Evolutionary conservation across 2,113 vertebrate genomes (phyloP).

Genomic region (Cavia porcellus): DNA sequence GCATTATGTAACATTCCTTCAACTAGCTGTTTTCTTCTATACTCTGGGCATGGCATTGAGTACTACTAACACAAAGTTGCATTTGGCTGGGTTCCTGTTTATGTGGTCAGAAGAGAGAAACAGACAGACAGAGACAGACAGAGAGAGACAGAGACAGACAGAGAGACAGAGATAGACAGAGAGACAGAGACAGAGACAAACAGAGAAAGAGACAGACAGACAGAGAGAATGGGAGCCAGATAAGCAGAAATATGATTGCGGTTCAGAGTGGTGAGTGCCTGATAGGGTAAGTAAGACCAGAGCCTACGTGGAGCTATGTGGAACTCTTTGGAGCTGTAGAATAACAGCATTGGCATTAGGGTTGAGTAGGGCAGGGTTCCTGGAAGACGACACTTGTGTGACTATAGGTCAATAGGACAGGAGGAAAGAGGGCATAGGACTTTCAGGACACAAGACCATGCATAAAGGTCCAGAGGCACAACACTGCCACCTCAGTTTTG

Average conservation of each 20-base stretch:
- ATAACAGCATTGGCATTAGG: not conserved
- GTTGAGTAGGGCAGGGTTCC: not conserved
- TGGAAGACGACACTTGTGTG: not conserved
- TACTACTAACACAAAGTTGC: not conserved
- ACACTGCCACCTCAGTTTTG: not conserved
- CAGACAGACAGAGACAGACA: no score
- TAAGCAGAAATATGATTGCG: not conserved
- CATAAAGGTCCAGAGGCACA: not conserved
- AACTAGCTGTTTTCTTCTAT: not conserved
- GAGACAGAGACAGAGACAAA: no score
- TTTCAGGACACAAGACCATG: not conserved
- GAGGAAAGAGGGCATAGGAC: not conserved
- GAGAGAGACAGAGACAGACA: no score
- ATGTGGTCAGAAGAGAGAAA: not conserved
- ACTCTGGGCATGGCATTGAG: not conserved
- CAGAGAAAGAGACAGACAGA: no score
- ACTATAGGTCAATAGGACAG: not conserved
- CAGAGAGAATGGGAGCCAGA: not conserved
- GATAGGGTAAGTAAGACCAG: not conserved
- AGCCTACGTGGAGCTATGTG: no score
- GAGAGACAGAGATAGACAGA: no score
- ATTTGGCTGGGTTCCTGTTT: not conserved
- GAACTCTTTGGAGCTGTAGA: not conserved
- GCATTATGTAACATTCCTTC: not conserved
- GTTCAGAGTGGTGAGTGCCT: not conserved